Evolutionary conservation across 2,888 invertebrate genomes (phyloP).

Genomic region (Gibbula magus): DNA sequence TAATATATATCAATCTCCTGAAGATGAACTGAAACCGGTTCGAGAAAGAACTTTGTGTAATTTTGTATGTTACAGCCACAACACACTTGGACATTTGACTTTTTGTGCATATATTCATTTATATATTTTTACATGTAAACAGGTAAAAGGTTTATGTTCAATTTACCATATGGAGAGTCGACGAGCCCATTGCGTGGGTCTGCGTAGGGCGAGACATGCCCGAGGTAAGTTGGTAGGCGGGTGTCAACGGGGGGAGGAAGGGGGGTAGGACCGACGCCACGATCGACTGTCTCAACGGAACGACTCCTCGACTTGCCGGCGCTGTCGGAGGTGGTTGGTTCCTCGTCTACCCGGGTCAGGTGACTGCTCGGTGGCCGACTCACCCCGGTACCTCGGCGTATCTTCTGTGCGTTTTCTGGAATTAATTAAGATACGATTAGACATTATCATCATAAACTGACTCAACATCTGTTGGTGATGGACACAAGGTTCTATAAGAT

Average conservation of each 20-base stretch:
- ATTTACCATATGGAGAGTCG: constrained; percentile 53
- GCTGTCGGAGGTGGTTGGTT: constrained; percentile 54
- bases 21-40: too few relatives aligned
- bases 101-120: too few relatives aligned
- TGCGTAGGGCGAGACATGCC: constrained; percentile 40
- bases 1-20: too few relatives aligned
- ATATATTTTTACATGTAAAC: too few relatives aligned
- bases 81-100: too few relatives aligned
- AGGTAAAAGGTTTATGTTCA: too few relatives aligned
- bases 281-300: constrained; percentile 70
- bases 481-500: too few relatives aligned
- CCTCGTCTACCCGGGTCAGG: constrained; percentile 65
- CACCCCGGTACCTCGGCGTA: constrained; percentile 42
- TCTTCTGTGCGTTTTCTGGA: constrained; percentile 47
- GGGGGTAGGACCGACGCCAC: constrained; percentile 73
- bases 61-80: too few relatives aligned
- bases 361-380: constrained; percentile 64
- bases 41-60: too few relatives aligned
- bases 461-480: too few relatives aligned
- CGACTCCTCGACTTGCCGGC: constrained; percentile 42
- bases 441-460: too few relatives aligned
- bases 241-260: constrained; percentile 59
- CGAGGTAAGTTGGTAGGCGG: constrained; percentile 51
- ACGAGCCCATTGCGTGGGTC: constrained; percentile 38
- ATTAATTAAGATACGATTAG: not conserved